These are phyloP conservation scores for Mesopsocus fuscifrons DNA, from an alignment of 2,888 invertebrate genomes.

Conservation along the genomic window DNA sequence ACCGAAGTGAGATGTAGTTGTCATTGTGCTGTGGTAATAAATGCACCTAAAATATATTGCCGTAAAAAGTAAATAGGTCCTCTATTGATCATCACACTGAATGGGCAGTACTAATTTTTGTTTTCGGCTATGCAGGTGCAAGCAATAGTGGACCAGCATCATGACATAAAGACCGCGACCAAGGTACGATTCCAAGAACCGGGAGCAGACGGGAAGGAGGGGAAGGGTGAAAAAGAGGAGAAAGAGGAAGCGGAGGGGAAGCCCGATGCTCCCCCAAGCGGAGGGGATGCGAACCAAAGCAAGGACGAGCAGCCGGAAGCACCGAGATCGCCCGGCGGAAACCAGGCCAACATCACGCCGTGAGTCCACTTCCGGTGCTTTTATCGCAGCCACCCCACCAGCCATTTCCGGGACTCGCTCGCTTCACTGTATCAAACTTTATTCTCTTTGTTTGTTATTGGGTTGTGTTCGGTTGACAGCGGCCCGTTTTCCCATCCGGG, in stretches of 20 bases:
- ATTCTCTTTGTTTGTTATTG: neutral
- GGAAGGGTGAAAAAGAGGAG: constrained; percentile 9
- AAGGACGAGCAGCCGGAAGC: neutral
- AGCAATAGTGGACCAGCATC: constrained; percentile 77
- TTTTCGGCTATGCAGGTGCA: no score
- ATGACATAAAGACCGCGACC: constrained; percentile 51
- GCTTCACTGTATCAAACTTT: no score
- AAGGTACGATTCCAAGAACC: constrained; percentile 80
- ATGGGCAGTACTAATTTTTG: no score
- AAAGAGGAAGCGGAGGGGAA: constrained; percentile 9
- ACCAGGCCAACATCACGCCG: constrained; percentile 36
- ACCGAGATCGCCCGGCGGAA: constrained; percentile 7
- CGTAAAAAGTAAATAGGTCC: no score
- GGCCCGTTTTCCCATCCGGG: no score
- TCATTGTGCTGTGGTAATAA: no score
- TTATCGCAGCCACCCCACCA: no score
- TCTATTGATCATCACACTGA: no score
- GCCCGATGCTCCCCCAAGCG: neutral
- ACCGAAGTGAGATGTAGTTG: no score
- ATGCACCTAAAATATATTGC: no score
- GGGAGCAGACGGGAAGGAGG: constrained; percentile 18
- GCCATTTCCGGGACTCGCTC: no score
- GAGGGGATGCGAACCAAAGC: constrained; percentile 7
- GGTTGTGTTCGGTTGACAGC: no score
- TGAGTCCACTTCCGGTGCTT: constrained; percentile 31